Conservation (phyloP, 1,140 invertebrate species). For the Monomorium pharaonis region DNA sequence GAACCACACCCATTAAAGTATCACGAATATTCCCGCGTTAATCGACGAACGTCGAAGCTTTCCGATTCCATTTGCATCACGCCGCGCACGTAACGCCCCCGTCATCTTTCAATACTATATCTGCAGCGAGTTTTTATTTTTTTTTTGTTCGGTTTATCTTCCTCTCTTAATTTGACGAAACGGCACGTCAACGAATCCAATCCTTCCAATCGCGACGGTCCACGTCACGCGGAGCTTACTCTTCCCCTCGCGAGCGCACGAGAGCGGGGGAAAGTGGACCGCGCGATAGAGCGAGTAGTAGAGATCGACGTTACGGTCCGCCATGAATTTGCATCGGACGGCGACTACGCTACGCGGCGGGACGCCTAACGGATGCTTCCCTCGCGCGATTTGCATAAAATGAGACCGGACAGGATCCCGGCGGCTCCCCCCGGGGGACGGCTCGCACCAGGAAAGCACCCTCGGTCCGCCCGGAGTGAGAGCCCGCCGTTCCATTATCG, state of each 20-base stretch:
- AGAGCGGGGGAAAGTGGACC: not conserved
- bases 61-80: not conserved
- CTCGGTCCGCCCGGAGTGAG: not conserved
- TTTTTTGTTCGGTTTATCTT: not conserved
- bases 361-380: conserved; percentile 66
- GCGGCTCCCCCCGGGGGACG: not conserved
- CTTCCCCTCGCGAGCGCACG: not conserved
- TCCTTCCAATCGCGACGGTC: too few species aligned
- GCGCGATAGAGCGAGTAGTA: not conserved
- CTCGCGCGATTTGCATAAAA: conserved; percentile 72
- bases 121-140: not conserved
- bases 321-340: conserved; percentile 71
- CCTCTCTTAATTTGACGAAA: not conserved
- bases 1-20: not conserved
- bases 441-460: not conserved
- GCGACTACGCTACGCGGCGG: conserved; percentile 57
- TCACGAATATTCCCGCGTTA: not conserved
- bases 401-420: conserved; percentile 62
- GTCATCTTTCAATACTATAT: not conserved
- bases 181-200: not conserved
- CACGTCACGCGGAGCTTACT: too few species aligned
- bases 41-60: not conserved
- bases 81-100: not conserved
- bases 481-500: conserved; percentile 63
- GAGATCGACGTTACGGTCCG: conserved; percentile 19